Evolutionary conservation across 2,113 vertebrate genomes (phyloP).

Genomic region (Chelonoidis abingdonii): DNA sequence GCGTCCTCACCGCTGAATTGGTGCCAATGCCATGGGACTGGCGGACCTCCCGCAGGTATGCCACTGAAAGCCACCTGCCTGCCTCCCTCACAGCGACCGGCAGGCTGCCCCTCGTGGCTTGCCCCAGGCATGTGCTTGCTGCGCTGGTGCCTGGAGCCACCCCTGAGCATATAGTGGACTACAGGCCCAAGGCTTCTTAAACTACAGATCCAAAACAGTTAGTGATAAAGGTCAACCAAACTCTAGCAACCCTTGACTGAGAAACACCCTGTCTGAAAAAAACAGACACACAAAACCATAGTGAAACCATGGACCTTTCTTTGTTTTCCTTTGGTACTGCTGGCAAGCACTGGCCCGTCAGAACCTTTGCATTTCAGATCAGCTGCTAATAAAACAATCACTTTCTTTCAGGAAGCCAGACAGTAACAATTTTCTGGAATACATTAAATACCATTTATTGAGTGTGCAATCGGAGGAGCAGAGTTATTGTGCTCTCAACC

Average conservation of each 20-base stretch:
- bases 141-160: too few species aligned
- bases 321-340: fast-evolving
- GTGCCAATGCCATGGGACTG: too few species aligned
- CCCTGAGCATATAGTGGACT: background rate
- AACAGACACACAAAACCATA: background rate
- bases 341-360: background rate
- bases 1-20: too few species aligned
- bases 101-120: too few species aligned
- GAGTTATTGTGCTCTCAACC: slow-evolving; percentile 8
- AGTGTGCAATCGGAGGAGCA: slow-evolving; percentile 41
- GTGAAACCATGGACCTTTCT: background rate
- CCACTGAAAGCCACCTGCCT: too few species aligned
- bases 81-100: too few species aligned
- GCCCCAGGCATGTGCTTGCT: too few species aligned
- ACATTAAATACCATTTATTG: slow-evolving; percentile 75
- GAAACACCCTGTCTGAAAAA: background rate
- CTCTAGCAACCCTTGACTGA: background rate
- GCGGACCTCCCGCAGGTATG: too few species aligned
- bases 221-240: background rate
- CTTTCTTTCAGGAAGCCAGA: background rate
- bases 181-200: background rate
- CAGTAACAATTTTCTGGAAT: slow-evolving; percentile 31
- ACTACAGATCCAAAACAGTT: background rate
- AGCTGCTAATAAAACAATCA: slow-evolving; percentile 10
- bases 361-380: background rate